Percentiles rank a stretch among this genome's conserved stretches.
Evolutionary conservation across 2,797 vertebrate genomes (phyloP).

Genomic region (Rhabdophis nuchalis): DNA sequence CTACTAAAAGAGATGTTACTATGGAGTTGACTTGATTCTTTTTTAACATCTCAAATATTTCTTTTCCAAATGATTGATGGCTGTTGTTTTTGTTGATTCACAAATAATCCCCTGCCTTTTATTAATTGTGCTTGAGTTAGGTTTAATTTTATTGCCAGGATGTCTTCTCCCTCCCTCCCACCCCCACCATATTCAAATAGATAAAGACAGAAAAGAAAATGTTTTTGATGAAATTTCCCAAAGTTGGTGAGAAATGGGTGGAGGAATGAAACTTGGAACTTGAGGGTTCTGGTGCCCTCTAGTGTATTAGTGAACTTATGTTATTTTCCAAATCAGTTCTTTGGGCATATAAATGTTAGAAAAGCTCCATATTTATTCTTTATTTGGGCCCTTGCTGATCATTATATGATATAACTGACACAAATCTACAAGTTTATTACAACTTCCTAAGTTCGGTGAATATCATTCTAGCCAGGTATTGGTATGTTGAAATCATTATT

Average conservation of each 20-base stretch:
- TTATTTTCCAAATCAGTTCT: not conserved
- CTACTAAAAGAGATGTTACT: not conserved
- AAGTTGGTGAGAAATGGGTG: not conserved
- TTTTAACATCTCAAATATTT: not conserved
- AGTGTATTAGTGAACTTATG: constrained; percentile 36
- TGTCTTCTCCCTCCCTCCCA: not conserved
- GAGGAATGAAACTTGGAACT: constrained; percentile 14
- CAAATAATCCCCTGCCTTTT: not conserved
- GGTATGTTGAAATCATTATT: not conserved
- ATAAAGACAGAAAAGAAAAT: constrained; percentile 4
- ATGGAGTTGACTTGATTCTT: not conserved
- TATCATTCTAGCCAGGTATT: not conserved
- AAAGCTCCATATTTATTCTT: not conserved
- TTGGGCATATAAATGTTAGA: not conserved
- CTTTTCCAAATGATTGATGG: not conserved
- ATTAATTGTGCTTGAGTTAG: not conserved
- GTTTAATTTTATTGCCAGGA: not conserved
- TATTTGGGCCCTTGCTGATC: not conserved
- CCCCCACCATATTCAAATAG: not conserved
- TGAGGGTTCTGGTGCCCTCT: constrained; percentile 63
- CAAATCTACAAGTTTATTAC: not conserved
- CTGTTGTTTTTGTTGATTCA: not conserved
- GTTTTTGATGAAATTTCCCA: not conserved
- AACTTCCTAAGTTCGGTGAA: not conserved
- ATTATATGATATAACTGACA: not conserved